Percentiles rank a stretch among this genome's conserved stretches.
Conservation (phyloP, 2,113 vertebrate genomes). For the Pseudorectes ferrugineus region DNA sequence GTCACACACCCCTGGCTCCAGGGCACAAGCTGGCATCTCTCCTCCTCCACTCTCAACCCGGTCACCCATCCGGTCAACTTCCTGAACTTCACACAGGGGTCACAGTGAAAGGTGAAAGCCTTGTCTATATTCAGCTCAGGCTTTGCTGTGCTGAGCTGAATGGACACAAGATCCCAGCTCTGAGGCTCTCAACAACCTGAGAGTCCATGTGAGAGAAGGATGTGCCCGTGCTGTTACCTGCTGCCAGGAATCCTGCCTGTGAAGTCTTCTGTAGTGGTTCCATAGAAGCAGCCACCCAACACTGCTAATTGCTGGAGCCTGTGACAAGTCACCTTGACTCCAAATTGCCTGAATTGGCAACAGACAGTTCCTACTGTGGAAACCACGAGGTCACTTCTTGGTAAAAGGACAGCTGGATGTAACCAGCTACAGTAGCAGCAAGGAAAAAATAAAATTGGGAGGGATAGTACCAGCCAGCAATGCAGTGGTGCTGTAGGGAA, state of each 20-base stretch:
- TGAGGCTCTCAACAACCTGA: not conserved
- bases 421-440: not conserved
- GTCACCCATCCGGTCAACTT: not conserved
- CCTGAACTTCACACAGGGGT: not conserved
- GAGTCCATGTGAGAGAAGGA: not conserved
- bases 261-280: not conserved
- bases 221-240: accelerated
- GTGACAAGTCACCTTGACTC: not conserved
- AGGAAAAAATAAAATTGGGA: not conserved
- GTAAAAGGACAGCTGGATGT: not conserved
- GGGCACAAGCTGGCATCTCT: not conserved
- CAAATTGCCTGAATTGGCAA: not conserved
- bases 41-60: not conserved
- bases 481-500: not conserved
- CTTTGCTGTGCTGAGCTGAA: not conserved
- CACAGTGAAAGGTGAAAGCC: not conserved
- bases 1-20: not conserved
- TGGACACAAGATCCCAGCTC: not conserved
- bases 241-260: not conserved
- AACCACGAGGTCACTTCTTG: not conserved
- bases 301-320: not conserved
- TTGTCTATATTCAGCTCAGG: not conserved
- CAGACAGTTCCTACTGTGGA: not conserved
- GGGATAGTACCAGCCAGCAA: not conserved
- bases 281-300: not conserved